These are phyloP conservation scores for Nibea coibor DNA, from an alignment of 2,113 vertebrate species.

Conservation along the genomic window DNA sequence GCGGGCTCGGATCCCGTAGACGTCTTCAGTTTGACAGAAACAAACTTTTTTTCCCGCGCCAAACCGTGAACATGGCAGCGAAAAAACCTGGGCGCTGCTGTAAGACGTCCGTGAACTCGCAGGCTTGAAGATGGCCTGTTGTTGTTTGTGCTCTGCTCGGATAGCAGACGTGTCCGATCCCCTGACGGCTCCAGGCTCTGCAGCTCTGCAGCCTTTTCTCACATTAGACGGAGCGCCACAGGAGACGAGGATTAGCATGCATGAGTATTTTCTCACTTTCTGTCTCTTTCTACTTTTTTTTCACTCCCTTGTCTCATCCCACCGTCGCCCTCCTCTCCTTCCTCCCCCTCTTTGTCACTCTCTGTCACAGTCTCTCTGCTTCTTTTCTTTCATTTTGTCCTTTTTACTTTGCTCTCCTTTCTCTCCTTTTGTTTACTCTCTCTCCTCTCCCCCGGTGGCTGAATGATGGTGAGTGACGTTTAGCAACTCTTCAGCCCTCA, in stretches of 20 bases:
- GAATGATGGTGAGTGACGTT: slow-evolving; percentile 66
- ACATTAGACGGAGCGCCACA: slow-evolving; percentile 27
- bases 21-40: slow-evolving; percentile 27
- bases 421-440: background rate
- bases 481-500: slow-evolving; percentile 44
- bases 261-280: slow-evolving; percentile 22
- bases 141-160: slow-evolving; percentile 24
- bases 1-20: slow-evolving; percentile 27
- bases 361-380: slow-evolving; percentile 27
- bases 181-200: slow-evolving; percentile 25
- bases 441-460: slow-evolving; percentile 17
- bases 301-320: background rate
- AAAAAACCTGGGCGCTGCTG: slow-evolving; percentile 24
- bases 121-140: slow-evolving; percentile 22
- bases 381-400: slow-evolving; percentile 29
- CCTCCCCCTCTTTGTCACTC: slow-evolving; percentile 9
- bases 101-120: slow-evolving; percentile 1
- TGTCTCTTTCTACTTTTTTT: slow-evolving; percentile 15
- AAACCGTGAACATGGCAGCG: background rate
- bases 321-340: slow-evolving; percentile 23
- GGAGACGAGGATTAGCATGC: slow-evolving; percentile 65
- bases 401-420: background rate
- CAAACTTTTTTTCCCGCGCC: slow-evolving; percentile 12
- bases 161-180: slow-evolving; percentile 40
- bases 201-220: slow-evolving; percentile 46